These are phyloP conservation scores for Microtus pennsylvanicus DNA, from an alignment of 2,113 vertebrate genomes.

Conservation along the genomic window DNA sequence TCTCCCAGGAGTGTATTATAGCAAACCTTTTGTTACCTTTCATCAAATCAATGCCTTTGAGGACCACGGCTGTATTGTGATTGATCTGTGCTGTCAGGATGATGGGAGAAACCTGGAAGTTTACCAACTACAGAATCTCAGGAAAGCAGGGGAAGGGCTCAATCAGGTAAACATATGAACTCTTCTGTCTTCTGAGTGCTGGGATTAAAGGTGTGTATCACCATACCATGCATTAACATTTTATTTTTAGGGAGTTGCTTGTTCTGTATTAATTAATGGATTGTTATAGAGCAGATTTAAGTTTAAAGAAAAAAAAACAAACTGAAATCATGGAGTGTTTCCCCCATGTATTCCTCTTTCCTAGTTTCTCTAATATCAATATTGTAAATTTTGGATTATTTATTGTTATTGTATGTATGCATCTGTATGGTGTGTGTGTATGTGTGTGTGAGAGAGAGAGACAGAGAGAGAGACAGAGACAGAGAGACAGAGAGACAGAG, in stretches of 20 bases:
- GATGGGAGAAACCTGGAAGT: constrained; percentile 86
- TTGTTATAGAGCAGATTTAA: too few relatives aligned
- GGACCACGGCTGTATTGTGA: constrained; percentile 90
- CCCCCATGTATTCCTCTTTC: too few relatives aligned
- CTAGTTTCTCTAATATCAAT: background rate
- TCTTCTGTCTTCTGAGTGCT: constrained; percentile 16
- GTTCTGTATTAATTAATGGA: background rate
- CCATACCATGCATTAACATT: background rate
- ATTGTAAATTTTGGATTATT: background rate
- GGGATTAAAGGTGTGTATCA: background rate
- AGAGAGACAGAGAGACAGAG: too few relatives aligned
- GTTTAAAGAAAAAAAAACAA: background rate
- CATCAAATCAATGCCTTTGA: constrained; percentile 97
- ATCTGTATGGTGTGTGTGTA: background rate
- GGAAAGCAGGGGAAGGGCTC: constrained; percentile 90
- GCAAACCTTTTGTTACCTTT: constrained; percentile 88
- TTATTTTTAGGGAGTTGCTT: background rate
- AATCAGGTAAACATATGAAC: constrained; percentile 88
- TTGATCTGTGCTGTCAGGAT: constrained; percentile 93
- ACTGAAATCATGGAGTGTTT: background rate
- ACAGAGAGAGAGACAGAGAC: too few relatives aligned
- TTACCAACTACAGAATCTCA: constrained; percentile 92
- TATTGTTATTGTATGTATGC: background rate
- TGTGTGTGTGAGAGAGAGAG: background rate
- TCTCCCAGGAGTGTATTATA: constrained; percentile 86